Conservation (phyloP, 2,797 vertebrate species). For the Gila robusta region DNA sequence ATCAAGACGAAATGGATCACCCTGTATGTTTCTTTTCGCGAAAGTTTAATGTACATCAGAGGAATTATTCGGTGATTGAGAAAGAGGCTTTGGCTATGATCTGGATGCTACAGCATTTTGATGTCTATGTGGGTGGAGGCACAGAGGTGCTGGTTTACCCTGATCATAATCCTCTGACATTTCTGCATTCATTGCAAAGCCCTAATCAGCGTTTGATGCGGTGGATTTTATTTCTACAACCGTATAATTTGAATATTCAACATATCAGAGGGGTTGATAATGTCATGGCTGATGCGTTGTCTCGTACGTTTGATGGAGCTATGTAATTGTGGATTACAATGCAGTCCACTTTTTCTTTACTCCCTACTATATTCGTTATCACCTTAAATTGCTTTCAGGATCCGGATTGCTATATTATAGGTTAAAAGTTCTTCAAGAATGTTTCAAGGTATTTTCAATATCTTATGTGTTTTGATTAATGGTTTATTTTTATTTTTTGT, state of each 20-base stretch:
- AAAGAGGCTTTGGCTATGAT: background rate
- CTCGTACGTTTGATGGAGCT: background rate
- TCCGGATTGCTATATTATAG: too few relatives aligned
- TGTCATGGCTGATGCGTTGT: background rate
- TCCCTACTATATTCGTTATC: background rate
- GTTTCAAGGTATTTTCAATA: too few relatives aligned
- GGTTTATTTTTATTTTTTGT: too few relatives aligned
- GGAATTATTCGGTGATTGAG: background rate
- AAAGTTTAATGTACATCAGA: background rate
- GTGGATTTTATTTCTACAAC: background rate
- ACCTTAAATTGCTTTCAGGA: background rate
- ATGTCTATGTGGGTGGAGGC: background rate
- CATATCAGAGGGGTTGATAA: background rate
- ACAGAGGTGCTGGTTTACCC: too few relatives aligned
- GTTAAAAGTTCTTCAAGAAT: too few relatives aligned
- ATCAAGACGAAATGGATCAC: background rate
- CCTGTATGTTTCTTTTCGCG: background rate
- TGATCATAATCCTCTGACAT: background rate
- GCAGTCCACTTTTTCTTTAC: background rate
- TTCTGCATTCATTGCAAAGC: background rate
- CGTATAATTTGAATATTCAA: background rate
- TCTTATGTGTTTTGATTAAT: too few relatives aligned
- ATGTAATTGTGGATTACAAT: background rate
- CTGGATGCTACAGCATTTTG: background rate
- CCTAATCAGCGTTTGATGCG: background rate